Percentiles rank a stretch among this genome's conserved stretches.
Evolutionary conservation across 2,113 vertebrate species (phyloP).

Genomic region (Hipposideros armiger): DNA sequence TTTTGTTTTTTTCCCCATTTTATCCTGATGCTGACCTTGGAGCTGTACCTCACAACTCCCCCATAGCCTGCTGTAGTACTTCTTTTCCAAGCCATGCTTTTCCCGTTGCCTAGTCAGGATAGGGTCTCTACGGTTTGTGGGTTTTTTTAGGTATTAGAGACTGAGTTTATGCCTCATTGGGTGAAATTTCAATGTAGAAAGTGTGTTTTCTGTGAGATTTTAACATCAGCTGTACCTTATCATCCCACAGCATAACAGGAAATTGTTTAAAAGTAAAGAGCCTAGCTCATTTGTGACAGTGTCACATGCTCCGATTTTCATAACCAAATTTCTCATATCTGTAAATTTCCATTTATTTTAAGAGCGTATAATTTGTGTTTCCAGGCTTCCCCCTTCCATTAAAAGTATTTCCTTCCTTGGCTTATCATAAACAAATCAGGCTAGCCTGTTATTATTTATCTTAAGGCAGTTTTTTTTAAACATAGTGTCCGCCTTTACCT

Average conservation of each 20-base stretch:
- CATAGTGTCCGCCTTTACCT: neutral
- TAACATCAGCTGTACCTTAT: neutral
- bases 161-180: neutral
- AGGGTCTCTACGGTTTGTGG: neutral
- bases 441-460: slow-evolving; percentile 8
- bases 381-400: neutral
- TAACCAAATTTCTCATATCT: neutral
- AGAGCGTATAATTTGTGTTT: neutral
- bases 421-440: slow-evolving; percentile 38
- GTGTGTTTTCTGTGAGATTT: slow-evolving; percentile 15
- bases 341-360: neutral
- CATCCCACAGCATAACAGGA: neutral
- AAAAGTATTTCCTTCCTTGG: neutral
- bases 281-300: neutral
- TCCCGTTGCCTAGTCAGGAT: neutral
- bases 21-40: neutral
- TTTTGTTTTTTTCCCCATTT: neutral
- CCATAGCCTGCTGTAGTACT: neutral
- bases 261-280: neutral
- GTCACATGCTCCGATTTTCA: neutral
- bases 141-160: slow-evolving; percentile 13
- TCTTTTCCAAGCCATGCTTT: neutral
- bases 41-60: neutral
- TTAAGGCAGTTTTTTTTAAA: slow-evolving; percentile 2
- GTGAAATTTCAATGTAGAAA: slow-evolving; percentile 42